phyloP scores from a whole-genome alignment of 2,113 vertebrate genomes.

The Mormyrus iriodes region DNA sequence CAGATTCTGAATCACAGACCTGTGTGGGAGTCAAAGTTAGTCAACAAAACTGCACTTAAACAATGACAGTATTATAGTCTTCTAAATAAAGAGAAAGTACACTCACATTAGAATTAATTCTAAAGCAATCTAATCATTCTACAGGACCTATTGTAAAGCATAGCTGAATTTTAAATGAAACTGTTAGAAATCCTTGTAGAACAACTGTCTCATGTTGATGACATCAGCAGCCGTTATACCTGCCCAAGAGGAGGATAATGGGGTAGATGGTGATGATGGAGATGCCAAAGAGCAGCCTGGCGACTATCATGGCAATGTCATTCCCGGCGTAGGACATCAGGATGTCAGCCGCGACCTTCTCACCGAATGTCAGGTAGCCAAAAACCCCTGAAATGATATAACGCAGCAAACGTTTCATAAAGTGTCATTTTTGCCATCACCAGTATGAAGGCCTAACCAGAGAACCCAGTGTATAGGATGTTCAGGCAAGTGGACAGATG shows the following conservation, averaged over 20 bases:
- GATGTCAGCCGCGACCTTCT: constrained; percentile 71
- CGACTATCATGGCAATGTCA: constrained; percentile 66
- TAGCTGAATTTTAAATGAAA: not conserved
- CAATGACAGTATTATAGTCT: not conserved
- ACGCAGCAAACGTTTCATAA: not conserved
- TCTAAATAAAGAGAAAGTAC: not conserved
- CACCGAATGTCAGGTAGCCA: constrained; percentile 82
- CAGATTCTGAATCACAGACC: constrained; percentile 76
- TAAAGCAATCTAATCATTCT: not conserved
- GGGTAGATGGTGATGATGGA: constrained; percentile 91
- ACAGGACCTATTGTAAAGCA: not conserved
- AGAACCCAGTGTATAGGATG: not conserved
- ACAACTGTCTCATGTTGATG: not conserved
- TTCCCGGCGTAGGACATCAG: constrained; percentile 87
- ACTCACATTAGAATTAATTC: not conserved
- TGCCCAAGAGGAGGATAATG: constrained; percentile 83
- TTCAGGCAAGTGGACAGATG: constrained; percentile 10
- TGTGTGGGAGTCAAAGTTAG: constrained; percentile 39
- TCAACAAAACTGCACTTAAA: not conserved
- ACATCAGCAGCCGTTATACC: constrained; percentile 53
- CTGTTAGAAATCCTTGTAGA: too few relatives aligned
- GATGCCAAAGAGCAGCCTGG: constrained; percentile 79
- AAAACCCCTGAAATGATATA: constrained; percentile 66
- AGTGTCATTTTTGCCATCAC: not conserved
- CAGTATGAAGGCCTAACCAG: not conserved